phyloP scores from a whole-genome alignment of 2,888 invertebrate species.

The Drosophila peninsularis region DNA sequence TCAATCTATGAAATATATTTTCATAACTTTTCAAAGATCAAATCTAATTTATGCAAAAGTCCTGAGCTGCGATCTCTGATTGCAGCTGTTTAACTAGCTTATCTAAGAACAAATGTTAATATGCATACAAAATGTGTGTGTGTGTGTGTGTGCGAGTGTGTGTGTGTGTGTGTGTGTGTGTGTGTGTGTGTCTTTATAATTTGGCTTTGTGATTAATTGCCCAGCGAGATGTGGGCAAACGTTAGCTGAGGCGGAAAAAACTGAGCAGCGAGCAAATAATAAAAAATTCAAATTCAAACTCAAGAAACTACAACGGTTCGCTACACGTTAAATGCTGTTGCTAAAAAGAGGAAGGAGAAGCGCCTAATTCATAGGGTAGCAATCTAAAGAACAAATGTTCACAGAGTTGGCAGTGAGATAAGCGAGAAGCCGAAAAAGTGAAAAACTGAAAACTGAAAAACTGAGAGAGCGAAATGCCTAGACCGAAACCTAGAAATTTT shows the following conservation, averaged over 20 bases:
- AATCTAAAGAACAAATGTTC: slow-evolving; percentile 59
- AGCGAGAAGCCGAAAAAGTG: slow-evolving; percentile 12
- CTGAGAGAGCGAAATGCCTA: background rate
- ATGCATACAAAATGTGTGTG: slow-evolving; percentile 60
- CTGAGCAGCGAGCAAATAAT: slow-evolving; percentile 47
- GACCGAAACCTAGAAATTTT: slow-evolving; percentile 4
- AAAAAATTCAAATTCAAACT: slow-evolving; percentile 38
- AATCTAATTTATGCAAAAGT: slow-evolving; percentile 22
- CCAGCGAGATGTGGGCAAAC: slow-evolving; percentile 24
- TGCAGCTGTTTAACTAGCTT: slow-evolving; percentile 40
- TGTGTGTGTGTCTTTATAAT: slow-evolving; percentile 55
- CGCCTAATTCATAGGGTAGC: slow-evolving; percentile 62
- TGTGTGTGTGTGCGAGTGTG: slow-evolving; percentile 3
- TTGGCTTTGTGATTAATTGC: slow-evolving; percentile 70
- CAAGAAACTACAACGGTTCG: slow-evolving; percentile 55
- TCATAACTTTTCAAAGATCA: slow-evolving; percentile 19
- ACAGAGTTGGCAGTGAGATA: slow-evolving; percentile 13
- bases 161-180: too few species aligned
- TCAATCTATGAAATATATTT: background rate
- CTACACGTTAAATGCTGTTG: slow-evolving; percentile 59
- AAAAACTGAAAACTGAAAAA: slow-evolving; percentile 9
- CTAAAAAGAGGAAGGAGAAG: slow-evolving; percentile 29
- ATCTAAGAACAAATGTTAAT: slow-evolving; percentile 53
- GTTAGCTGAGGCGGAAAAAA: slow-evolving; percentile 68
- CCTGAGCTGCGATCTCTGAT: slow-evolving; percentile 34